A percentile compares a stretch with the other conserved stretches of the same genome.
These are phyloP conservation scores for Gymnobelideus leadbeateri DNA, from an alignment of 2,113 vertebrate species.

Conservation along the genomic window DNA sequence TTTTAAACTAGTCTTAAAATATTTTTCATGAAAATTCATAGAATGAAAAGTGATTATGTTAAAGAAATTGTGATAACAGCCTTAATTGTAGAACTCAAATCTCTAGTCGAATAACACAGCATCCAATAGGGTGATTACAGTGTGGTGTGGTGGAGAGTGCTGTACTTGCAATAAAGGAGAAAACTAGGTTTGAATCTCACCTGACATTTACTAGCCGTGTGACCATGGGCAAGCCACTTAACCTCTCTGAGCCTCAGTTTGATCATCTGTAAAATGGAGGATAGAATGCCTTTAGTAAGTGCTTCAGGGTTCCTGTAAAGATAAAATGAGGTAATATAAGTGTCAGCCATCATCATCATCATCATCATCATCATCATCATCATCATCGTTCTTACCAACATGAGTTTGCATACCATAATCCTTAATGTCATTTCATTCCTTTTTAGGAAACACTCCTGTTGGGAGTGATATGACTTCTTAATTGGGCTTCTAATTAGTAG, in stretches of 20 bases:
- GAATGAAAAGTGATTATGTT: constrained; percentile 46
- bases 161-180: background rate
- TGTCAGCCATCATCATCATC: constrained; percentile 3
- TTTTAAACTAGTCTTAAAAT: constrained; percentile 50
- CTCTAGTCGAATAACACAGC: background rate
- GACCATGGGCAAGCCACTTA: background rate
- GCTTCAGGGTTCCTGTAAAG: background rate
- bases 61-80: constrained; percentile 55
- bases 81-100: constrained; percentile 1
- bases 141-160: background rate
- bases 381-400: background rate
- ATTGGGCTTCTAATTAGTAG: background rate
- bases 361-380: background rate
- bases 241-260: background rate
- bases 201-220: background rate
- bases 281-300: background rate
- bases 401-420: background rate
- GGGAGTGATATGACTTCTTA: constrained; percentile 30
- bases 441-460: background rate
- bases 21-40: constrained; percentile 52
- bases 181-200: background rate
- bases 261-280: background rate
- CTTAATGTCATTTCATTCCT: background rate
- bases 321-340: background rate
- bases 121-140: background rate